Percentiles rank a stretch among this genome's conserved stretches.
These are phyloP conservation scores for Galago senegalensis DNA, from an alignment of 2,797 vertebrate species.

Conservation along the genomic window DNA sequence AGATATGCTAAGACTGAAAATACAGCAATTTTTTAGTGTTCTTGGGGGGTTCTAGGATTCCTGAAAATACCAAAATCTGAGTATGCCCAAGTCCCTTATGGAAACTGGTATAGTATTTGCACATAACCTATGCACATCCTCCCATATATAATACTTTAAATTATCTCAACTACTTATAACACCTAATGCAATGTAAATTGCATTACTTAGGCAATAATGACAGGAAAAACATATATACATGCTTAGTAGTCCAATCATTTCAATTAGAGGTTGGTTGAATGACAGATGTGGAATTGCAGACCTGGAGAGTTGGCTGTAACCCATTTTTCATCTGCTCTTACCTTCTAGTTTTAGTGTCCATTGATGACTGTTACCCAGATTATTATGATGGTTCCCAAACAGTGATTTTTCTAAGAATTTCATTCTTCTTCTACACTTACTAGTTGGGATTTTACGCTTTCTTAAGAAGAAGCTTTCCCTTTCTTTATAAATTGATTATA, in stretches of 20 bases:
- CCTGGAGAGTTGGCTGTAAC: background rate
- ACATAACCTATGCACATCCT: background rate
- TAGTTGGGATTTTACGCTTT: background rate
- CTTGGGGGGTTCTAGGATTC: background rate
- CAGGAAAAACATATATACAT: background rate
- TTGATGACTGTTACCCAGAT: conserved; percentile 28
- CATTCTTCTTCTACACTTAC: conserved; percentile 3
- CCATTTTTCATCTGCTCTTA: background rate
- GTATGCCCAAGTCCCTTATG: background rate
- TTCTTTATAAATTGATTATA: background rate
- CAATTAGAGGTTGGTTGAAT: background rate
- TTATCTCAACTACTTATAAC: background rate
- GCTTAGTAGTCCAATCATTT: background rate
- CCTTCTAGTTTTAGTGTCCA: background rate
- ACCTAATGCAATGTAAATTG: background rate
- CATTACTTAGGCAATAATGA: background rate
- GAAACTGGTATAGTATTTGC: background rate
- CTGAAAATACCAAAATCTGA: background rate
- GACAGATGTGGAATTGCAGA: background rate
- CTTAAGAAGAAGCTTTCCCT: conserved; percentile 7
- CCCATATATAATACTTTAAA: background rate
- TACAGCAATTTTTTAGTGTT: background rate
- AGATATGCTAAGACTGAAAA: background rate
- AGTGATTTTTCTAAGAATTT: conserved; percentile 14
- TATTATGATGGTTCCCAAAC: background rate